phyloP scores from a whole-genome alignment of 2,888 invertebrate genomes.

The Tenthredo notha region DNA sequence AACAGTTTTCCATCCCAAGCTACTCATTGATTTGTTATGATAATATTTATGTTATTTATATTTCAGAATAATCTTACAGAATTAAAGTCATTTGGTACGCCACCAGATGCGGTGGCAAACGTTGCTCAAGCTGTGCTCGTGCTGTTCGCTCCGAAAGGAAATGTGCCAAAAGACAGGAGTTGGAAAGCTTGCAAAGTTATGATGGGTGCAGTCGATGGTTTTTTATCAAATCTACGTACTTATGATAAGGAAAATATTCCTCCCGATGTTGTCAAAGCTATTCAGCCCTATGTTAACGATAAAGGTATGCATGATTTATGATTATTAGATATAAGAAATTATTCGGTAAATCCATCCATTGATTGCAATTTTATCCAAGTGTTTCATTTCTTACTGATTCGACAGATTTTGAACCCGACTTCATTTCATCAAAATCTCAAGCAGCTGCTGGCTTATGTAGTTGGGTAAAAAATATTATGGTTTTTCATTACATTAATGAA shows the following conservation, averaged over 20 bases:
- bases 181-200: constrained; percentile 95
- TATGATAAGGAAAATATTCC: constrained; percentile 97
- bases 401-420: constrained; percentile 90
- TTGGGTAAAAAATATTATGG: constrained; percentile 96
- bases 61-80: constrained; percentile 91
- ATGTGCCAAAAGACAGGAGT: constrained; percentile 93
- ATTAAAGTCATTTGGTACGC: constrained; percentile 95
- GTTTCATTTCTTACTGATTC: neutral
- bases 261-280: constrained; percentile 91
- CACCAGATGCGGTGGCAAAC: constrained; percentile 92
- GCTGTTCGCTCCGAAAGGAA: constrained; percentile 90
- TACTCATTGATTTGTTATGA: neutral
- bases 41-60: neutral
- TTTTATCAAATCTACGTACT: constrained; percentile 89
- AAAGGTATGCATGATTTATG: constrained; percentile 71
- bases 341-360: neutral
- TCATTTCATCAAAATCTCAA: constrained; percentile 90
- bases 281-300: constrained; percentile 79
- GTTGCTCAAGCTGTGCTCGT: constrained; percentile 94
- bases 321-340: neutral
- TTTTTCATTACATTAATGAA: constrained; percentile 93
- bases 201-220: constrained; percentile 95
- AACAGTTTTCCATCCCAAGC: neutral
- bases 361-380: neutral
- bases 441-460: constrained; percentile 96